Evolutionary conservation across 2,888 invertebrate genomes (phyloP).

Genomic region (Callyntrura sp.): DNA sequence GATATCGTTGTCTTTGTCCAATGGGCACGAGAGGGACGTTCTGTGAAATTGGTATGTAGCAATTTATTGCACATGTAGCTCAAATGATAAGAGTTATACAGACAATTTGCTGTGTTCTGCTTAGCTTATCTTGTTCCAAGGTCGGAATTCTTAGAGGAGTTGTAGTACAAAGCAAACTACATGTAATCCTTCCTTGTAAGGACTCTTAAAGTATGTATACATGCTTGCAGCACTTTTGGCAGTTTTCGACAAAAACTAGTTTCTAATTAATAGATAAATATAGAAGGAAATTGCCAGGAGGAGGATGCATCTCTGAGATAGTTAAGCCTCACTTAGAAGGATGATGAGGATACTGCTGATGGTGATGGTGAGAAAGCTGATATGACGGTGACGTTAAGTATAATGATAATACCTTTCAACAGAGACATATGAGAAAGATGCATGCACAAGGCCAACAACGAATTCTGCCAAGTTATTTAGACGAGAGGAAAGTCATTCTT

Average conservation of each 20-base stretch:
- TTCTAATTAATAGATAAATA: neutral
- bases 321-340: neutral
- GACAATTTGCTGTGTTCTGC: neutral
- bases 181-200: neutral
- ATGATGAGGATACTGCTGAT: neutral
- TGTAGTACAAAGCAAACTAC: neutral
- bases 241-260: neutral
- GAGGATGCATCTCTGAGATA: neutral
- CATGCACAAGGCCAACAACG: neutral
- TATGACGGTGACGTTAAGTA: neutral
- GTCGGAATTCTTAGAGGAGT: neutral
- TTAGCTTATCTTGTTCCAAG: too few species aligned
- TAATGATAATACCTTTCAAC: neutral
- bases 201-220: neutral
- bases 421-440: neutral
- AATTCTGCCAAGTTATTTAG: neutral
- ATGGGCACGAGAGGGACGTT: conserved; percentile 82
- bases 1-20: conserved; percentile 83
- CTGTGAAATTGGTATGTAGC: conserved; percentile 82
- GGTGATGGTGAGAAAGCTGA: neutral
- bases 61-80: neutral
- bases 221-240: neutral
- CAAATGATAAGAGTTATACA: neutral
- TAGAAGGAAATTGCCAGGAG: neutral
- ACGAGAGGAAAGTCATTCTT: too few species aligned